Base-by-base conservation (phyloP, 2,888 invertebrate species). In the Mesorhabditis belari region DNA sequence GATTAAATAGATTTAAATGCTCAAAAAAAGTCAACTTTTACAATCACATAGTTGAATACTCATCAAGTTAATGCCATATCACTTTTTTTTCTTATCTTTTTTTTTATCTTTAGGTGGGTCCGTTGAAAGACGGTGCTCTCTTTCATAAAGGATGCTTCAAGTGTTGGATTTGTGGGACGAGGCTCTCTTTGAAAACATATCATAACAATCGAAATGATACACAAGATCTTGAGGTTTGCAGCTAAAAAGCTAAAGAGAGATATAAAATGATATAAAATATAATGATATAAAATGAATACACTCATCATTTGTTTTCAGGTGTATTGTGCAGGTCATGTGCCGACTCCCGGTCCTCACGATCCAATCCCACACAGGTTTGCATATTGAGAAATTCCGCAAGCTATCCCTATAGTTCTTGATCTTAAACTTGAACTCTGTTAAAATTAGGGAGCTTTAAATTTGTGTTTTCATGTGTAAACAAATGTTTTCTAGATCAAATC, bases 81-180 rank as follows among this genome's bases (percentile, higher is more conserved):
- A n/a, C n/a, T n/a, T n/a, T n/a, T n/a, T n/a, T n/a, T n/a, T n/a
- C n/a, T n/a, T n/a, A n/a, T n/a, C n/a, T 35, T n/a, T n/a, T 51
- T 17, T n/a, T 5, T n/a, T 6, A 2, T 2, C 53, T 61, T 2
- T 58, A 76, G 68, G 67, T 81, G 54, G 80, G 81, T 26, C 81
- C 81, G 17, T 64, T 81, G 57, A 81, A 81, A 66, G 81, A 81
- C 64, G 81, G 80, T 12, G 71, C 74, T 25, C 70, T 79, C 55
- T 81, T 81, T 65, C 81, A 81, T 63, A 79, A 78, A 64, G 77
- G 77, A 55, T 79, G 79, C 63, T 80, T 80, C 70, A 81, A 81
- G 63, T 81, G 81, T 59, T 81, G 79, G 79, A 81, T 81, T 60
- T 81, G 81, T 65, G 81, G 81, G 21, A 80, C 80, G 5, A 61